Evolutionary conservation across 2,113 vertebrate genomes (phyloP).

Genomic region (Neolamprologus devosi): DNA sequence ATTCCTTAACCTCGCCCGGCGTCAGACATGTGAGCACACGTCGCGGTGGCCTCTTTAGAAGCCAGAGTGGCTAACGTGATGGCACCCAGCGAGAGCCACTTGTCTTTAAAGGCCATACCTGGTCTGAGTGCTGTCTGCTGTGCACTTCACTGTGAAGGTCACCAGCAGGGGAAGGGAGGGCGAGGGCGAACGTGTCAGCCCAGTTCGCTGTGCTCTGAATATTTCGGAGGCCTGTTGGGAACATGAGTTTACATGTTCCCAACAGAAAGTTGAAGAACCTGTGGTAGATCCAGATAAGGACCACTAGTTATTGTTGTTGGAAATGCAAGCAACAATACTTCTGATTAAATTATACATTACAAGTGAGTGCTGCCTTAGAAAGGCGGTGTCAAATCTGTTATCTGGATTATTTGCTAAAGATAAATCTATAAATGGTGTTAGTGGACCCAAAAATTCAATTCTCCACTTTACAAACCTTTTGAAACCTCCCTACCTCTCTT

Average conservation of each 20-base stretch:
- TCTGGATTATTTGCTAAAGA: background rate
- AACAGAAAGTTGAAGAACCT: background rate
- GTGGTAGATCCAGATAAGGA: background rate
- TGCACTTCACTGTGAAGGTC: slow-evolving; percentile 53
- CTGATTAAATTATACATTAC: background rate
- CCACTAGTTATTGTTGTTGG: background rate
- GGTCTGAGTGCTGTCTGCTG: slow-evolving; percentile 50
- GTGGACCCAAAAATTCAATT: background rate
- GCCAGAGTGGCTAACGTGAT: slow-evolving; percentile 16
- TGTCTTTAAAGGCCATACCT: slow-evolving; percentile 59
- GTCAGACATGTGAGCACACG: background rate
- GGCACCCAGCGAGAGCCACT: slow-evolving; percentile 33
- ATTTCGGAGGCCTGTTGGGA: slow-evolving; percentile 18
- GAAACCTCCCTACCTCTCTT: background rate
- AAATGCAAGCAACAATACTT: background rate
- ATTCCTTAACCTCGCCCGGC: background rate
- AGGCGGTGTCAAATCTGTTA: background rate
- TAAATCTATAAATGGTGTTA: background rate
- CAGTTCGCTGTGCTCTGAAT: slow-evolving; percentile 30
- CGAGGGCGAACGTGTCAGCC: slow-evolving; percentile 11
- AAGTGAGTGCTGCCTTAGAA: background rate
- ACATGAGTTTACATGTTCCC: slow-evolving; percentile 3
- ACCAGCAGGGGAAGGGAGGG: slow-evolving; percentile 13
- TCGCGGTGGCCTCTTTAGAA: background rate
- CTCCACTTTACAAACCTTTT: background rate